Base-by-base conservation (phyloP, 2,113 vertebrate species). In the Tupaia tana region DNA sequence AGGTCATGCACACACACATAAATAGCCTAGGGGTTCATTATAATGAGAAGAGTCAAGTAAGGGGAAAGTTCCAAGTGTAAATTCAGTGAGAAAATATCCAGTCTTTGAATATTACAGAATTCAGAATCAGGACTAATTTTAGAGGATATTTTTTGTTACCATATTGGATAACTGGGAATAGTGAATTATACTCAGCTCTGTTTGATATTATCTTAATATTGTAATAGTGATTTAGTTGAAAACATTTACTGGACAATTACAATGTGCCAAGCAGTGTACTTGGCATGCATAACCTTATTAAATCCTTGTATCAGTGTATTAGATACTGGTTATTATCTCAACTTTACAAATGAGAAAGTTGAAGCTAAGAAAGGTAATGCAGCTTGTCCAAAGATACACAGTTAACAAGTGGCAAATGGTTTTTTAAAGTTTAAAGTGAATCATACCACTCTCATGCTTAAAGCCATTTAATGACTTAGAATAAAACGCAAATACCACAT, bases 101-200 rank as follows among this genome's bases (percentile, higher is more conserved):
- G n/a, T 34, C 24, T 67, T 16, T 93, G 10, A 27, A 7, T 43
- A 31, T 81, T 77, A 93, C 29, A 71, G 9, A 95, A 83, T 79
- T 83, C 90, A 67, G 54, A 96, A 54, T 88, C 18, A 95, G 8
- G n/a, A 84, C 52, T 61, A 54, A 84, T 82, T 95, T 93, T 81
- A 80, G 91, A 89, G 34, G 18, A 64, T 91, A 70, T 31, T 89
- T 88, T 95, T 79, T 64, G 43, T 43, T 84, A 70, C 34, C 77
- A 66, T 89, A 24, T 82, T 86, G 22, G 16, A 4, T 94, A 83
- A 77, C 24, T 87, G 25, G 27, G 22, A 4, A 77, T 31, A 66
- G 54, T 81, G 67, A 85, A 74, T 89, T 94, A 43, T 78, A 10
- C 16, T 91, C 9, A 81, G 11, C 81, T 96, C 77, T 95, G 22